These are phyloP conservation scores for Oegoconia quadripuncta DNA, from an alignment of 2,888 invertebrate species.

Conservation along the genomic window DNA sequence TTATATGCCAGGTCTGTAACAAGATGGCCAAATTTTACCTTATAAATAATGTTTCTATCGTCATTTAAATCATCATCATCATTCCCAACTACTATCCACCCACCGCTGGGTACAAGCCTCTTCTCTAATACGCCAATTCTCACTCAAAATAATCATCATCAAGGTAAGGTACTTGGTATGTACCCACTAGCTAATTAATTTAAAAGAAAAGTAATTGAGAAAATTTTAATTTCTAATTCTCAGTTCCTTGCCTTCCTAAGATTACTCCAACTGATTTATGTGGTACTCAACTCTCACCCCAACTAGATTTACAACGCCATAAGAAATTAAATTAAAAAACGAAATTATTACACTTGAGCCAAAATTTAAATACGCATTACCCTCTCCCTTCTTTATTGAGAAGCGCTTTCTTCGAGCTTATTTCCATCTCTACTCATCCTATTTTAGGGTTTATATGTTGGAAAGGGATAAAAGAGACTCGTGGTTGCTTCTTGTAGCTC, in stretches of 20 bases:
- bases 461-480: constrained; percentile 43
- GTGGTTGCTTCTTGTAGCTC: constrained; percentile 62
- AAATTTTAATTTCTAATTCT: constrained; percentile 2
- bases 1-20: too few relatives aligned
- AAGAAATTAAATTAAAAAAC: constrained; percentile 79
- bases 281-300: constrained; percentile 47
- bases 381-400: constrained; percentile 74
- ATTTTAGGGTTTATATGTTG: constrained; percentile 20
- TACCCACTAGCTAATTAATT: too few relatives aligned
- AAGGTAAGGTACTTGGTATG: too few relatives aligned
- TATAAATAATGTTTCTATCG: too few relatives aligned
- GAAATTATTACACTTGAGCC: constrained; percentile 75
- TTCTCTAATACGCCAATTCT: too few relatives aligned
- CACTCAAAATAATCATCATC: too few relatives aligned
- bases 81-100: too few relatives aligned
- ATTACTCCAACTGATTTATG: constrained; percentile 47
- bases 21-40: too few relatives aligned
- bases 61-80: too few relatives aligned
- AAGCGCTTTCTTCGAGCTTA: constrained; percentile 58
- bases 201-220: constrained; percentile 1
- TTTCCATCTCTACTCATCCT: constrained; percentile 33
- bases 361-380: constrained; percentile 78
- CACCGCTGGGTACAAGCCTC: too few relatives aligned
- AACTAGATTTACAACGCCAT: constrained; percentile 56
- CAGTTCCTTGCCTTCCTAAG: constrained; percentile 24